These are phyloP conservation scores for Hipposideros larvatus DNA, from an alignment of 2,797 vertebrate genomes.

Conservation along the genomic window DNA sequence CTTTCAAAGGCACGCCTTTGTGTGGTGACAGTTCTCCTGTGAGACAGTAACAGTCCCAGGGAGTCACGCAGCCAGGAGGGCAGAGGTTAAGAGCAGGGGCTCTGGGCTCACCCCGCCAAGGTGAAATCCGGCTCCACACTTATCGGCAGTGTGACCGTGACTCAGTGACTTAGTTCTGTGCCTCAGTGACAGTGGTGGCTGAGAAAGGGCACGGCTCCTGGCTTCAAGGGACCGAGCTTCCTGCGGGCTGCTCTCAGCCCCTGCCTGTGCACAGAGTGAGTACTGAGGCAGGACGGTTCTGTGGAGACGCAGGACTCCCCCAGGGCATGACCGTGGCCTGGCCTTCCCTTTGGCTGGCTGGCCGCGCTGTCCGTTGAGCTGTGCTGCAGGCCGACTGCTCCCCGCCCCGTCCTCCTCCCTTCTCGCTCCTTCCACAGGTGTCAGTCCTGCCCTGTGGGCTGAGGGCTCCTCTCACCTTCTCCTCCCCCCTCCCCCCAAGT, in stretches of 20 bases:
- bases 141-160: neutral
- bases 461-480: neutral
- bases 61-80: neutral
- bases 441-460: fast-evolving
- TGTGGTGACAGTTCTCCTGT: neutral
- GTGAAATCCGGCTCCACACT: neutral
- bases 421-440: fast-evolving
- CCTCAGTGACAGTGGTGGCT: neutral
- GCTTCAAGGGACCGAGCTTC: neutral
- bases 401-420: too few species aligned
- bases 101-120: neutral
- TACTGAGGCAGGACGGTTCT: neutral
- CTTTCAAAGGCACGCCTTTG: neutral
- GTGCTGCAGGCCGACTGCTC: neutral
- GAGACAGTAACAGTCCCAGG: neutral
- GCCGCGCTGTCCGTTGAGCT: neutral
- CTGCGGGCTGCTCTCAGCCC: neutral
- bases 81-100: too few species aligned
- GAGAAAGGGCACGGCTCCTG: neutral
- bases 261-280: fast-evolving
- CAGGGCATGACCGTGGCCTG: fast-evolving
- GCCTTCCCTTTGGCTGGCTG: neutral
- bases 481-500: neutral
- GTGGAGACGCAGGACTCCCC: neutral
- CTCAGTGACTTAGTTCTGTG: neutral